phyloP scores from a whole-genome alignment of 2,888 invertebrate species.

The Ypsolopha sequella region DNA sequence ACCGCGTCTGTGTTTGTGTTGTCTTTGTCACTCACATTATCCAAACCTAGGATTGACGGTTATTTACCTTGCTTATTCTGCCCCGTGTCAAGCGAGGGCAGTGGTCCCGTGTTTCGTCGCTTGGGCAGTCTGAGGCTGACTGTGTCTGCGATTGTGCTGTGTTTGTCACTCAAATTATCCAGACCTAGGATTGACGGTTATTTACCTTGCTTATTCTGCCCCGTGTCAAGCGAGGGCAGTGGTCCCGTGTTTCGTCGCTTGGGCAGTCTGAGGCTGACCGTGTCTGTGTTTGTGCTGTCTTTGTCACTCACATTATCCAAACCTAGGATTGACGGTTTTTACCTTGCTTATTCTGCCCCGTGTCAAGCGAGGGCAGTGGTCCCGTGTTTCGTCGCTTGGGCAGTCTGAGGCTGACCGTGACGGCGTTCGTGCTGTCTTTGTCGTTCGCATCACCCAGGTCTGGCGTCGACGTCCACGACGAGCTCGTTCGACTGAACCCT shows the following conservation, averaged over 20 bases:
- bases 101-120: slow-evolving; percentile 72
- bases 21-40: no score
- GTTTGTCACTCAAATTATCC: slow-evolving; percentile 27
- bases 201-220: no score
- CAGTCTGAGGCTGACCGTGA: slow-evolving; percentile 77
- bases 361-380: slow-evolving; percentile 65
- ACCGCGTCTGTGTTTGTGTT: no score
- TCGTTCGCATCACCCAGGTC: slow-evolving; percentile 77
- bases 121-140: slow-evolving; percentile 78
- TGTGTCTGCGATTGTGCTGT: slow-evolving; percentile 74
- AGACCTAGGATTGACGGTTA: no score
- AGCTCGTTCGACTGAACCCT: slow-evolving; percentile 57
- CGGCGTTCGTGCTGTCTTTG: slow-evolving; percentile 71
- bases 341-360: slow-evolving; percentile 47
- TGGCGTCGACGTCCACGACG: slow-evolving; percentile 87
- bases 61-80: slow-evolving; percentile 22
- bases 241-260: no score
- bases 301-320: no score
- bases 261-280: no score
- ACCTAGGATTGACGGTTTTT: not conserved
- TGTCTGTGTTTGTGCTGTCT: no score
- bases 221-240: slow-evolving; percentile 6
- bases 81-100: slow-evolving; percentile 67
- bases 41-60: no score
- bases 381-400: slow-evolving; percentile 76